Conservation (phyloP, 2,797 vertebrate species). For the Sebastes variabilis region DNA sequence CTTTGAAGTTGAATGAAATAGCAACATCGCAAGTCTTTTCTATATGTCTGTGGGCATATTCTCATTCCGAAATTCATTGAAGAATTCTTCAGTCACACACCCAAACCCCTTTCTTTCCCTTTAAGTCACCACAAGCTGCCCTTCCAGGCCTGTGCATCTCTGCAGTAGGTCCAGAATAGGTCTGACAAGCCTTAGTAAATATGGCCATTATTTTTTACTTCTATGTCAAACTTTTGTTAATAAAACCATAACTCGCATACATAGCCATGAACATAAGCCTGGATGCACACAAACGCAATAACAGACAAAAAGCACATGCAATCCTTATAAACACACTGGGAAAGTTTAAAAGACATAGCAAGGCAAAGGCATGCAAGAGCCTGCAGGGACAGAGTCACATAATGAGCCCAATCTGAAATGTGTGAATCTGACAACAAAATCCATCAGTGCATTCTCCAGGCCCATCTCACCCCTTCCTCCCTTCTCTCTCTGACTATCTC, state of each 20-base stretch:
- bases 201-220: neutral
- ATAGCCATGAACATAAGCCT: neutral
- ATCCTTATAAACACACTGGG: constrained; percentile 5
- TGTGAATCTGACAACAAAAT: constrained; percentile 67
- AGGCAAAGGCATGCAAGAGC: constrained; percentile 46
- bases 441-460: constrained; percentile 59
- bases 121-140: neutral
- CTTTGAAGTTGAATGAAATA: neutral
- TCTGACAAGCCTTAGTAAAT: neutral
- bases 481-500: constrained; percentile 39
- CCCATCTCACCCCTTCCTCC: constrained; percentile 43
- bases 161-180: neutral
- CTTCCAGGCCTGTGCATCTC: neutral
- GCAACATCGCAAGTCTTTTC: neutral
- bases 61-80: neutral
- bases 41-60: neutral
- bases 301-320: constrained; percentile 3
- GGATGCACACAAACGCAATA: neutral
- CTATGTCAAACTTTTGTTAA: neutral
- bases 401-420: constrained; percentile 68
- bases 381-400: constrained; percentile 58
- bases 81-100: neutral
- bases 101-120: neutral
- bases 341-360: constrained; percentile 39
- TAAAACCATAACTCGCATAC: neutral